Base-by-base conservation (phyloP, 2,113 vertebrate genomes). In the Cinclus mexicanus region DNA sequence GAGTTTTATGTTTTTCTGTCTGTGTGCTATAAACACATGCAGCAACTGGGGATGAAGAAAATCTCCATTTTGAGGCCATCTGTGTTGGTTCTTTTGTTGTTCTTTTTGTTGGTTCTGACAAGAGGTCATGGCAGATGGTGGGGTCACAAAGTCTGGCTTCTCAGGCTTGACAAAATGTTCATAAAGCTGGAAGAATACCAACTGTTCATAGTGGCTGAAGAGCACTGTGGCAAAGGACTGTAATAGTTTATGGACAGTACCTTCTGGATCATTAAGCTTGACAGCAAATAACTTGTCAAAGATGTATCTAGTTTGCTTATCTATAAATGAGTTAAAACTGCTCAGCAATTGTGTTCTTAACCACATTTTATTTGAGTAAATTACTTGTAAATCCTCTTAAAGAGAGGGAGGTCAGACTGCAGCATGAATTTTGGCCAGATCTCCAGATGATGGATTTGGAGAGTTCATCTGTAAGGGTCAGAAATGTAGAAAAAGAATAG, bases 51-150 rank as follows among this genome's bases (percentile, higher is more conserved):
- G 71, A 64, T 68, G 86, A 82, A 95, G 95, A 72, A 90, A 95
- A 74, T 82, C 95, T 97, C 89, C 61, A 75, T 97, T 98, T 94
- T 91, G 92, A 96, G 96, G 89, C 98, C 98, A 98, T 98, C 97
- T 98, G 98, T 96, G 91, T 93, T 13, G n/a, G 56, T 83, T 97
- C 94, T 91, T 97, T 97, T 98, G 97, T n/a, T n/a, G n/a, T n/a
- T n/a, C n/a, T n/a, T n/a, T n/a, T n/a, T n/a, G n/a, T n/a, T n/a
- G n/a, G n/a, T n/a, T n/a, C n/a, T n/a, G 96, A 97, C 94, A 92
- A 94, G 96, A 93, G 97, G 94, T 97, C 92, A 67, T 94, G 96
- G 96, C 98, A 98, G 98, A 98, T 98, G 98, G 98, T 93, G 94
- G 64, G 96, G 98, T 98, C 97, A 97, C 95, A 92, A 94, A 97